Percentiles rank a stretch among this genome's conserved stretches.
Conservation (phyloP, 1,140 invertebrate genomes). For the Phthorimaea operculella region DNA sequence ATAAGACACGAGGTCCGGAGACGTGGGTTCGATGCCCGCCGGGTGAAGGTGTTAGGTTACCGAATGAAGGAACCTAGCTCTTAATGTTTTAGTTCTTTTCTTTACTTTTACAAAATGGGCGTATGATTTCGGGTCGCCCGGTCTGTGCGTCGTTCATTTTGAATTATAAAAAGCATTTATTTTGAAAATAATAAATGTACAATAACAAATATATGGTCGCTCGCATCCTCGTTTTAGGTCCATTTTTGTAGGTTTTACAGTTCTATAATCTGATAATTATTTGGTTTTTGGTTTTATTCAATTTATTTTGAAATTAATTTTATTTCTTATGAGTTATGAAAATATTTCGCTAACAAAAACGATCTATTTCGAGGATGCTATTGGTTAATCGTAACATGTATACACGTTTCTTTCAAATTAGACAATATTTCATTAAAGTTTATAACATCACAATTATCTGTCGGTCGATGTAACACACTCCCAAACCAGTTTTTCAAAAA, state of each 20-base stretch:
- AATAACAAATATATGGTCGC: no score
- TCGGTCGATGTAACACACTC: no score
- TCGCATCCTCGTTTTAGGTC: neutral
- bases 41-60: neutral
- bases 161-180: no score
- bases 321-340: neutral
- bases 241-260: neutral
- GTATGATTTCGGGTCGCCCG: constrained; percentile 3
- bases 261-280: no score
- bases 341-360: neutral
- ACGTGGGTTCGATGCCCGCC: neutral
- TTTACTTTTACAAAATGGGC: neutral
- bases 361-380: neutral
- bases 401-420: neutral
- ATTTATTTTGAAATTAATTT: no score
- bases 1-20: no score
- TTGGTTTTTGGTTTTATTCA: no score
- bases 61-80: neutral
- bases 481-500: no score
- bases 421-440: neutral
- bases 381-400: neutral
- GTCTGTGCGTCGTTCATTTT: neutral
- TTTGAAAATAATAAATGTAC: no score
- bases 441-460: no score
- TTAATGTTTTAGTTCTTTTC: constrained; percentile 1